A percentile compares a stretch with the other conserved stretches of the same genome.
Conservation (phyloP, 2,888 invertebrate genomes). For the Epirrhoe alternata region DNA sequence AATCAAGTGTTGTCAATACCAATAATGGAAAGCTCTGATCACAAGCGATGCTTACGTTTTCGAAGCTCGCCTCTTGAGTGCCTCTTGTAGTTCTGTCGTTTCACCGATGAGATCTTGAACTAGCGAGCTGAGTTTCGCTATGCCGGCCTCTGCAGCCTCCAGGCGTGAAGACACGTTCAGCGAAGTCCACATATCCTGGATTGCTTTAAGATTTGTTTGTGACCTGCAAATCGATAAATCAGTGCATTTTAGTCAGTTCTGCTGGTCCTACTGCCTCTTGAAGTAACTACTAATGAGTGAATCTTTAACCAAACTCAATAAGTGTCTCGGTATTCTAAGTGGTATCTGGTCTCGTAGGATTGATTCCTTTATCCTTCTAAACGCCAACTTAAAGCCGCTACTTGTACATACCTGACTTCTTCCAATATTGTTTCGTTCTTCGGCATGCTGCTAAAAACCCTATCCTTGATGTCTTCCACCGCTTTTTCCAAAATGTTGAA, state of each 20-base stretch:
- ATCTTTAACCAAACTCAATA: too few relatives aligned
- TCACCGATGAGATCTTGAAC: conserved; percentile 84
- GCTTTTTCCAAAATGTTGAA: conserved; percentile 69
- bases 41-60: conserved; percentile 39
- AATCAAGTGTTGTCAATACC: too few relatives aligned
- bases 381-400: neutral
- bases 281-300: too few relatives aligned
- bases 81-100: conserved; percentile 54
- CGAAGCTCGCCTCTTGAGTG: conserved; percentile 41
- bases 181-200: conserved; percentile 88
- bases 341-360: too few relatives aligned
- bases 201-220: conserved; percentile 74
- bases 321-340: too few relatives aligned
- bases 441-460: conserved; percentile 74
- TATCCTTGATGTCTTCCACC: conserved; percentile 69
- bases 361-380: too few relatives aligned
- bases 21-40: neutral
- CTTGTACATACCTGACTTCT: conserved; percentile 67
- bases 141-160: conserved; percentile 86
- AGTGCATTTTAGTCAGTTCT: neutral
- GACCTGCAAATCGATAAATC: conserved; percentile 56
- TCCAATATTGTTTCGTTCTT: conserved; percentile 73
- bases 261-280: too few relatives aligned
- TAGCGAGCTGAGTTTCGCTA: conserved; percentile 86
- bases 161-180: conserved; percentile 87